These are phyloP conservation scores for Conopomorpha cramerella DNA, from an alignment of 1,140 invertebrate species.

Conservation along the genomic window DNA sequence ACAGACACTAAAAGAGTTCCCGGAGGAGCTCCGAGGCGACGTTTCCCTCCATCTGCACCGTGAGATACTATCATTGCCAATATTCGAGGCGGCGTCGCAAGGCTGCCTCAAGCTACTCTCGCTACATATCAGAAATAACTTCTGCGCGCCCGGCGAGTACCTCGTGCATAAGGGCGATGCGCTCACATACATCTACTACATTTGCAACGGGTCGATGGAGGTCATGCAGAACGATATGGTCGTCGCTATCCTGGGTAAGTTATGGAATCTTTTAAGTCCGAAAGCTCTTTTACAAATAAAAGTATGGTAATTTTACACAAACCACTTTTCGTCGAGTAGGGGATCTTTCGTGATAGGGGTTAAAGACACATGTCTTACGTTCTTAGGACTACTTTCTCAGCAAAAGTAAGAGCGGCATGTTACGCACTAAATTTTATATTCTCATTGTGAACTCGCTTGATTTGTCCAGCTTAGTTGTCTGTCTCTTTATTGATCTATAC, in stretches of 20 bases:
- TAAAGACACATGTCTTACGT: no score
- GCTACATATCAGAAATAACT: conserved; percentile 87
- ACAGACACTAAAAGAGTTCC: conserved; percentile 94
- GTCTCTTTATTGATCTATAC: no score
- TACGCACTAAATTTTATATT: no score
- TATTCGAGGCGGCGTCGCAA: conserved; percentile 91
- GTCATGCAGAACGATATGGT: conserved; percentile 98
- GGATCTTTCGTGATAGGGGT: no score
- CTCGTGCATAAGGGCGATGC: conserved; percentile 97
- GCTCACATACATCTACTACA: conserved; percentile 93
- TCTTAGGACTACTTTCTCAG: no score
- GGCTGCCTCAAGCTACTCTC: conserved; percentile 91
- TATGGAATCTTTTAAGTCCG: no score
- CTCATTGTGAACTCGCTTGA: no score
- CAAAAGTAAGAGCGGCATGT: no score
- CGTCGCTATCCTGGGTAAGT: conserved; percentile 93
- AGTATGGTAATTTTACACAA: no score
- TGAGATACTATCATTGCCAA: conserved; percentile 91
- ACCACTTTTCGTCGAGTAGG: no score
- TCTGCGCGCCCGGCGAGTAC: conserved; percentile 96
- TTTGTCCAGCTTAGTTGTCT: no score
- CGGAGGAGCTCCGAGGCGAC: conserved; percentile 91
- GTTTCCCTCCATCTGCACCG: conserved; percentile 94
- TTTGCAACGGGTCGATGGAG: conserved; percentile 98
- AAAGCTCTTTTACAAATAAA: no score